Conservation (phyloP, 2,113 vertebrate genomes). For the Phrynocephalus versicolor region DNA sequence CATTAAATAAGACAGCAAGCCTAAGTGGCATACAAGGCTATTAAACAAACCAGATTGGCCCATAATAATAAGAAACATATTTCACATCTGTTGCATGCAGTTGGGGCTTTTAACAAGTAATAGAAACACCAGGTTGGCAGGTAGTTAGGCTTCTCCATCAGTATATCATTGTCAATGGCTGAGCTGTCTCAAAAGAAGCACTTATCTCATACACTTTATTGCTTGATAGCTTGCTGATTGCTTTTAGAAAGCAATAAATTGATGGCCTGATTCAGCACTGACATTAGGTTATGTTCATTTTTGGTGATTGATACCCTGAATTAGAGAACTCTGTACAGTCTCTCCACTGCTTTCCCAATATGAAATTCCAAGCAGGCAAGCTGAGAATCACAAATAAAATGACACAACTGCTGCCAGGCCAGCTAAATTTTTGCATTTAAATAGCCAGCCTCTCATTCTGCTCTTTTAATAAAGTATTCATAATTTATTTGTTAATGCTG, state of each 20-base stretch:
- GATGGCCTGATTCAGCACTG: slow-evolving; percentile 79
- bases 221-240: slow-evolving; percentile 83
- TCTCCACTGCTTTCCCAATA: slow-evolving; percentile 60
- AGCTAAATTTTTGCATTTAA: slow-evolving; percentile 60
- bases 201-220: slow-evolving; percentile 81
- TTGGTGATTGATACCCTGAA: slow-evolving; percentile 77
- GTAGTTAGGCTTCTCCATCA: slow-evolving; percentile 57
- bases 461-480: slow-evolving; percentile 59
- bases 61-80: slow-evolving; percentile 79
- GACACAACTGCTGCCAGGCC: slow-evolving; percentile 28
- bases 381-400: slow-evolving; percentile 64
- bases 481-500: slow-evolving; percentile 60
- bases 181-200: slow-evolving; percentile 74
- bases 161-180: slow-evolving; percentile 76
- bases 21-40: slow-evolving; percentile 68
- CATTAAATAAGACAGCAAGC: slow-evolving; percentile 69
- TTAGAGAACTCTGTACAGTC: slow-evolving; percentile 63
- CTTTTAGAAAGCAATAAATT: slow-evolving; percentile 83
- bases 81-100: slow-evolving; percentile 74
- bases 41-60: slow-evolving; percentile 74
- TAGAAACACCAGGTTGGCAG: slow-evolving; percentile 58
- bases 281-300: slow-evolving; percentile 79
- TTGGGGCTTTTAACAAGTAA: slow-evolving; percentile 77
- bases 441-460: slow-evolving; percentile 46
- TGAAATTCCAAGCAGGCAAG: slow-evolving; percentile 65